Conservation (phyloP, 2,888 invertebrate genomes). For the Bembecia ichneumoniformis region DNA sequence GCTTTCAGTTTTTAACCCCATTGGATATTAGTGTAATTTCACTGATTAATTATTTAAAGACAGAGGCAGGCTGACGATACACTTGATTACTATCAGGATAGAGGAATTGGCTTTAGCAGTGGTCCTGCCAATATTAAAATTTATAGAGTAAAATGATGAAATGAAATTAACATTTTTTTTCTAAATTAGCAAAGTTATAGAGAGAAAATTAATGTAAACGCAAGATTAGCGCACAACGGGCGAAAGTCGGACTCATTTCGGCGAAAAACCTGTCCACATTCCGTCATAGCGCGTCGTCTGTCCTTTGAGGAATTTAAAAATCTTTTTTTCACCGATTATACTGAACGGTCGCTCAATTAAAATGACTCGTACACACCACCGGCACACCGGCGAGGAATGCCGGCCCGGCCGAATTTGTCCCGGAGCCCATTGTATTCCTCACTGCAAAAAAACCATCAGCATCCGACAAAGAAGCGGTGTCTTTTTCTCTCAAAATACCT, state of each 20-base stretch:
- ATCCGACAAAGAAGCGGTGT: constrained; percentile 56
- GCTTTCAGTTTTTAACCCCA: too few species aligned
- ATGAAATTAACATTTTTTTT: too few species aligned
- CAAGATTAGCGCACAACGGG: constrained; percentile 12
- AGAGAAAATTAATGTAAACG: too few species aligned
- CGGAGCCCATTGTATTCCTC: constrained; percentile 48
- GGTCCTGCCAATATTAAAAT: too few species aligned
- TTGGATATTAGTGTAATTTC: too few species aligned
- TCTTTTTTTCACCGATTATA: constrained; percentile 42
- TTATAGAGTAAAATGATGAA: too few species aligned
- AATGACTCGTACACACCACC: constrained; percentile 64
- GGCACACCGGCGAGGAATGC: constrained; percentile 44
- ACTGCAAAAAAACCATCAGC: constrained; percentile 33
- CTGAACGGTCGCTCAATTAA: constrained; percentile 56
- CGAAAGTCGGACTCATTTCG: constrained; percentile 17
- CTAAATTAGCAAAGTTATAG: too few species aligned
- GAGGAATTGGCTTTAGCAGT: too few species aligned
- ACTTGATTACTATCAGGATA: too few species aligned
- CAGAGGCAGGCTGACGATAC: too few species aligned
- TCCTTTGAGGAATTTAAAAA: constrained; percentile 20
- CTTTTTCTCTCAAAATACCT: constrained; percentile 48
- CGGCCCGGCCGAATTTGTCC: constrained; percentile 55
- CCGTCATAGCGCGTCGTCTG: constrained; percentile 53
- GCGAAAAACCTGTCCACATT: constrained; percentile 46
- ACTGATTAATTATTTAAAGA: too few species aligned